Evolutionary conservation across 1,140 invertebrate genomes (phyloP), one percentile per base, ranked within the genome.

Genomic region (Lordiphosa mommai): DNA sequence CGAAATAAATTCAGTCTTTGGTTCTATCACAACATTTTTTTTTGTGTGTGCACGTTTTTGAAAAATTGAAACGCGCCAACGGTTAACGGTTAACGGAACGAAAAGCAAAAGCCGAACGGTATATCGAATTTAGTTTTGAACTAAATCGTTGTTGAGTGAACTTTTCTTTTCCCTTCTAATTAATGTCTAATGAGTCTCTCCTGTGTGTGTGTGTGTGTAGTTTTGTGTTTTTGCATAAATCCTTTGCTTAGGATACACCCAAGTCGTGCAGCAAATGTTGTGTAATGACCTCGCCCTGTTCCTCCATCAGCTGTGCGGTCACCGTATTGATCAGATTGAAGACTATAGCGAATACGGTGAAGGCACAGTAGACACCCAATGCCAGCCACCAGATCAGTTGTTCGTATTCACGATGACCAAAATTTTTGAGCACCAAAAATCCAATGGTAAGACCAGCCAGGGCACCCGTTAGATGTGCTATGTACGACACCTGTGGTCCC

Each of bases 311-410:
- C 41, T 88, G 87, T 9, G 87, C 87, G 30, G 87, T 87, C 38
- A 88, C 92, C 52, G 93, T 93, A 77, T 95, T 94, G 91, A 95
- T 94, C 37, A 97, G 87, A 89, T 98, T 98, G 93, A 96, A 98
- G 46, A 97, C 93, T 52, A 99, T 92, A 37, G 96, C 96, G 89
- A 98, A 98, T 12, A 97, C 92, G 4, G 96, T 97, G 89, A 97
- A 98, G 2, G 96, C 95, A 0, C 95, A 94, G 89, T 98, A 99
- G 1, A 98, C 94, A 9, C 96, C 95, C 2, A 99, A 90, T 2
- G 97, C 96, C 59, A 98, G 93, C 97, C 97, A 98, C 96, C 97
- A 98, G 53, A 98, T 92, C 36, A 98, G 91, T 85, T 97, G 95
- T 88, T 98, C 96, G 90, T 97, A 96, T 0, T 97, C 91, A 53